Evolutionary conservation across 2,113 vertebrate genomes (phyloP), one percentile per base, ranked within the genome.

Genomic region (Engraulis encrasicolus): DNA sequence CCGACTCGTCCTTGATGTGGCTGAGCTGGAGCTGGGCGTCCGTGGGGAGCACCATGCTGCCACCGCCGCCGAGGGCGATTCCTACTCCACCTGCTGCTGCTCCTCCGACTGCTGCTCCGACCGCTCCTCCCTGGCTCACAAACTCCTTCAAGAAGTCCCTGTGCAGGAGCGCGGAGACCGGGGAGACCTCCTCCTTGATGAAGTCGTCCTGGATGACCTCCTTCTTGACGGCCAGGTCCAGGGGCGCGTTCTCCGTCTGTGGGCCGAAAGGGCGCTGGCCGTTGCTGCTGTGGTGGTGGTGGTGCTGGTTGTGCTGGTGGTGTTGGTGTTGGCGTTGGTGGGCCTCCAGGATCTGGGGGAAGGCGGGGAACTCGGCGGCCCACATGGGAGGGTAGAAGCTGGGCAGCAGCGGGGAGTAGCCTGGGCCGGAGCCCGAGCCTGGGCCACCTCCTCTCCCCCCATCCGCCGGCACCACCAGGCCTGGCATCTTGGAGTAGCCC

Each of bases 171-270:
- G 95, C 92, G 0, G 94, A 89, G 2, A 95, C 94, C 19, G 95
- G 91, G 0, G 94, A 89, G 2, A 95, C 94, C 4, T 96, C 92
- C 58, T 99, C 97, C 83, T 99, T 97, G 61, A 97, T 99, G 90
- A 97, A 92, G 91, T 99, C 97, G 89, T 99, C 97, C 87, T 99
- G 99, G 90, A 99, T 98, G 86, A 97, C 96, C 88, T 96, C 96
- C 89, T 97, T 96, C 88, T 97, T 97, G 91, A 99, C 96, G 74
- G 97, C 98, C 15, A 99, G 93, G 85, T 99, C 94, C 78, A 99
- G 94, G 0, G 98, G 98, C 6, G 95, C 87, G 0, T 85, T 95
- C 87, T 99, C 97, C 0, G 92, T 81, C 83, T 96, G 34, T 87
- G 92, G 91, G 23, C 95, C 93, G 85, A 97, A 97, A 9, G 92